Evolutionary conservation across 2,888 invertebrate species (phyloP).

Genomic region (Thereva nobilitata): DNA sequence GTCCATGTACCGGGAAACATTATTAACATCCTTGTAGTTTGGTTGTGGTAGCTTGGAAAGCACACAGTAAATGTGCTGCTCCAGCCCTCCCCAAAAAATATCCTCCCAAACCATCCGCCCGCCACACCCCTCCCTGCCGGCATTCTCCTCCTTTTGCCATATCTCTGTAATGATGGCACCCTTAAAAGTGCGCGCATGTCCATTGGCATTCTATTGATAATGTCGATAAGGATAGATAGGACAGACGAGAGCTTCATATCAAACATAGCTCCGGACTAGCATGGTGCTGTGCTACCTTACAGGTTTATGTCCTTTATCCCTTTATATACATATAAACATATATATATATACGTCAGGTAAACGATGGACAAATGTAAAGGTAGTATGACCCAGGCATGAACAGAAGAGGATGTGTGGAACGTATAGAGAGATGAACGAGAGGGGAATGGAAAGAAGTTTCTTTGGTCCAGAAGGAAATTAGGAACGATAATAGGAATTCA

Average conservation of each 20-base stretch:
- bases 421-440: no score
- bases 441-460: no score
- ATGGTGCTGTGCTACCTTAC: not conserved
- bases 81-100: no score
- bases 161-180: not conserved
- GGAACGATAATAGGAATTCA: constrained; percentile 1
- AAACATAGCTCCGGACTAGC: not conserved
- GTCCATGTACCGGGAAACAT: constrained; percentile 11
- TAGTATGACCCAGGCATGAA: no score
- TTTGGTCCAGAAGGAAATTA: constrained; percentile 12
- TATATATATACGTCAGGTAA: no score
- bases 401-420: no score
- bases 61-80: no score
- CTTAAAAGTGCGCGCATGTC: constrained; percentile 12
- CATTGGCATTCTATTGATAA: constrained; percentile 15
- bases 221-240: constrained; percentile 9
- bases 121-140: not conserved
- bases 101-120: no score
- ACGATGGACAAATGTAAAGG: no score
- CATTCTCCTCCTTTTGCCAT: not conserved
- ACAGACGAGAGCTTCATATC: constrained; percentile 11
- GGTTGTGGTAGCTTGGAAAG: no score
- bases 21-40: no score
- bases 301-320: constrained; percentile 9
- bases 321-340: not conserved